Conservation (phyloP, 1,140 invertebrate genomes). For the Rhynchophorus ferrugineus region DNA sequence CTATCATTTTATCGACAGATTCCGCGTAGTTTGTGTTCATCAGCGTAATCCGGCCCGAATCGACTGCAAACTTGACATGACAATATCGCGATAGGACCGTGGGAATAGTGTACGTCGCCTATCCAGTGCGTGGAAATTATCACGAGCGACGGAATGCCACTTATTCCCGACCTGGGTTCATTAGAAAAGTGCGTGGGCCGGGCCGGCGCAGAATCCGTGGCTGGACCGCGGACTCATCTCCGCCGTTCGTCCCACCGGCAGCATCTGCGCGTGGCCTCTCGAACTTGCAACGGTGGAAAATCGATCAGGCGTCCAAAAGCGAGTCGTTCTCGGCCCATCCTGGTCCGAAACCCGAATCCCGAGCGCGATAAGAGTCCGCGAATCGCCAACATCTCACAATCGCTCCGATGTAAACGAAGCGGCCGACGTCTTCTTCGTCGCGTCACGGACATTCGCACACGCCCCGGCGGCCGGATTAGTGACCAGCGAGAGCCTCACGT, state of each 20-base stretch:
- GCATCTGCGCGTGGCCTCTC: constrained; percentile 13
- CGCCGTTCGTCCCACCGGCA: background rate
- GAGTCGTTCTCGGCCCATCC: background rate
- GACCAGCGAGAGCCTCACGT: background rate
- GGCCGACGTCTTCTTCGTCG: background rate
- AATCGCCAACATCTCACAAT: too few species aligned
- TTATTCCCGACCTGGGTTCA: constrained; percentile 11
- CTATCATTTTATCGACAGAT: too few species aligned
- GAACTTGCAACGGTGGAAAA: constrained; percentile 7
- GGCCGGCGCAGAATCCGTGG: constrained; percentile 18
- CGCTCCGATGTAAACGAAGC: background rate
- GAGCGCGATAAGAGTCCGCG: too few species aligned
- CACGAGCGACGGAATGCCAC: too few species aligned
- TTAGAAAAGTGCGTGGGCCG: constrained; percentile 18
- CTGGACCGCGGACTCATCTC: constrained; percentile 11
- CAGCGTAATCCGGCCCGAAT: too few species aligned
- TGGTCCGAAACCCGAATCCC: background rate
- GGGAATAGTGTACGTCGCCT: too few species aligned
- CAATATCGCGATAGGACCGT: too few species aligned
- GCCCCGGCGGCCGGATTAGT: background rate
- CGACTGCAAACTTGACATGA: too few species aligned
- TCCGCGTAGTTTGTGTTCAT: too few species aligned
- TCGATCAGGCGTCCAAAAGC: constrained; percentile 7
- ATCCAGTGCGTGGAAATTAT: too few species aligned
- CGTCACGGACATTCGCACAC: background rate